Conservation (phyloP, 2,888 invertebrate species). For the Mimachlamys varia region DNA sequence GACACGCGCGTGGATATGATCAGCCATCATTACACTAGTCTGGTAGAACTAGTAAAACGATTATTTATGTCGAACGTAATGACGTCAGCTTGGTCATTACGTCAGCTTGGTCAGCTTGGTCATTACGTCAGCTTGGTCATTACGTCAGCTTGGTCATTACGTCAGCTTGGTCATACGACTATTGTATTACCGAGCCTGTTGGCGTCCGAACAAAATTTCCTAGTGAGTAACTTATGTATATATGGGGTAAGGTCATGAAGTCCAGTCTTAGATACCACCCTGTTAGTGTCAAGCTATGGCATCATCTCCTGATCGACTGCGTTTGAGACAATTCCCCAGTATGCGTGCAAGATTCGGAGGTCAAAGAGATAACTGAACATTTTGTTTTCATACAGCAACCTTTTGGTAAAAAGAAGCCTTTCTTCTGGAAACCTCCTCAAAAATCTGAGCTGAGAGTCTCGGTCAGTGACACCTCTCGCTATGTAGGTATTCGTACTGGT, state of each 20-base stretch:
- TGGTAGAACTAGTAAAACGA: background rate
- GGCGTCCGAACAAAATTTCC: background rate
- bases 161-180: background rate
- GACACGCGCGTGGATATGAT: too few relatives aligned
- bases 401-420: slow-evolving; percentile 11
- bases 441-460: background rate
- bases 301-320: background rate
- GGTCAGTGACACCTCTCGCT: background rate
- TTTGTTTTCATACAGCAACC: slow-evolving; percentile 17
- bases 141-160: background rate
- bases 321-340: background rate
- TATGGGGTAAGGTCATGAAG: too few relatives aligned
- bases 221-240: background rate
- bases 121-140: background rate
- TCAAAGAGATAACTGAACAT: background rate
- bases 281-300: too few relatives aligned
- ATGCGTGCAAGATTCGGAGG: too few relatives aligned
- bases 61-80: too few relatives aligned
- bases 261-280: too few relatives aligned
- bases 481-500: slow-evolving; percentile 9
- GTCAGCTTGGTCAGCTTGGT: background rate
- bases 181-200: background rate
- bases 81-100: background rate
- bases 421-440: slow-evolving; percentile 29
- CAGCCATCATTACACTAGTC: too few relatives aligned